Base-by-base conservation (phyloP, 1,140 invertebrate species). In the Leptonema lineaticorne region DNA sequence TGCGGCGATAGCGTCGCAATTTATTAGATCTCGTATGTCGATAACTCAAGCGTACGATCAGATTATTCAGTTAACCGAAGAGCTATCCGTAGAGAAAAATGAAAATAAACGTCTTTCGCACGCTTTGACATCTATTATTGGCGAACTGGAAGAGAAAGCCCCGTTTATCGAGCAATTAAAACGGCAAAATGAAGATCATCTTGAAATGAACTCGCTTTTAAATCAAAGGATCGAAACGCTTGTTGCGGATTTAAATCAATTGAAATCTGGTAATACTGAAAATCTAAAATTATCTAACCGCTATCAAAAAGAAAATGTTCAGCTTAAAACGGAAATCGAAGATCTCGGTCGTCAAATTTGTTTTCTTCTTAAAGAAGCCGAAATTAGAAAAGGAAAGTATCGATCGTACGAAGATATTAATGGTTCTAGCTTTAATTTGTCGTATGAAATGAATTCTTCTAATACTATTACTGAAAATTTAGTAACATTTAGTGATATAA, bases 11-110 rank as follows among this genome's bases (percentile, higher is more conserved):
- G 89, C 92, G 11, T 93, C 90, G 77, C 88, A 89, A 74, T 77
- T 86, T 18, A 84, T 96, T 1, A 93, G 93, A 78, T 90, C 90
- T 48, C 92, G 94, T 18, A 89, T 95, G 82, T 92, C 92, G 22
- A 79, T 96, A 1, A 96, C 94, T 4, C 92, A 96, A 82, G 89
- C 97, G 64, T 97, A 96, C 79, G 90, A 89, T 5, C 86, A 94
- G 75, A 89, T 95, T 76, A 90, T 92, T 0, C 88, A 90, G 73
- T 82, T 87, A 0, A 84, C 86, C 18, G 92, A 96, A 75, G 88
- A 92, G 73, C 78, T 95, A n/a, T 78, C 86, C 62, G 74, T 86
- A 20, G 87, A 91, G 75, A 90, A 90, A 76, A 87, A 90, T 75
- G 92, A 97, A 78, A 95, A 92, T 75, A 84, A 88, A 65, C 84